Evolutionary conservation across 2,888 invertebrate genomes (phyloP), one percentile per base, ranked within the genome.

Genomic region (Caenorhabditis uteleia): DNA sequence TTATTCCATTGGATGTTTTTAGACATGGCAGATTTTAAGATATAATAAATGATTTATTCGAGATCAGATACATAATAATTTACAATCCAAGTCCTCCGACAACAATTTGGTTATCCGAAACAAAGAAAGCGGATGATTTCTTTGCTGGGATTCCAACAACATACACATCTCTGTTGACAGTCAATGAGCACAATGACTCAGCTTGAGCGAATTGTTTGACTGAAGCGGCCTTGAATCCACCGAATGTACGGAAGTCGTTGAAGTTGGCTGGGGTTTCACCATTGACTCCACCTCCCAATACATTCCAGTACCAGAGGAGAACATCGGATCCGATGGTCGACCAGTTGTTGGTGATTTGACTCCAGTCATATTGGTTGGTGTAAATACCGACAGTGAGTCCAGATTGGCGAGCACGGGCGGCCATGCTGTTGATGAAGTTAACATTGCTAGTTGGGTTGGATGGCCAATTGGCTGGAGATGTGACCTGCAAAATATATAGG

Each of bases 301-400:
- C 60, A 31, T 59, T 55, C 66, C 64, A 70, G 43, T 73, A 73
- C 69, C 69, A 69, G 44, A 69, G 47, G n/a, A 50, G 42, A 33
- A 58, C 39, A 44, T 65, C 65, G 29, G 50, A 39, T 14, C 54
- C 31, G 42, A 55, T 18, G 2, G 36, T 54, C 14, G 44, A 38
- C 65, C 61, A 71, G 40, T 55, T 56, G 20, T 31, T 40, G 23
- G 68, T 68, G 44, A 68, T 68, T 38, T 64, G 60, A 33, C 48
- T 55, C 68, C 68, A 68, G 26, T 68, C 68, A 40, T 59, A 54
- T 21, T 49, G 43, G 36, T 53, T 64, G 10, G 68, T 60, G 64
- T 65, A 68, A 49, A 68, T 65, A 54, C 68, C 68, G 29, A 62
- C 59, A 25, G 46, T 45, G 34, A 62, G 43, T 20, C 57, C 54